Percentiles rank a stretch among this genome's conserved stretches.
phyloP scores from a whole-genome alignment of 2,113 vertebrate genomes.

The Sander lucioperca region DNA sequence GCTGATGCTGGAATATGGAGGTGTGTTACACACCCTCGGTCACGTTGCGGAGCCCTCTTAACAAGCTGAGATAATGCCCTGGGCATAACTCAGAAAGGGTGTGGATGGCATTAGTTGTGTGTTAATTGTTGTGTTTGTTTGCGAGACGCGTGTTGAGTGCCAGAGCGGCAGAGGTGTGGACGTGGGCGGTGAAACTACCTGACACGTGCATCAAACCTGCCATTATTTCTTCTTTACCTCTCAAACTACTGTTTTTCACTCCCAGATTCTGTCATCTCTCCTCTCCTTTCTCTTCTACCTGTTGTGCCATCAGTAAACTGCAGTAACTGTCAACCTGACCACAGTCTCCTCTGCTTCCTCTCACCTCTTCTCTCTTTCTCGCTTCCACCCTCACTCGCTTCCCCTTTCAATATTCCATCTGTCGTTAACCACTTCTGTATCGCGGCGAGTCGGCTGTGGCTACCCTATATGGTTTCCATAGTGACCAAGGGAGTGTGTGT shows the following conservation, averaged over 20 bases:
- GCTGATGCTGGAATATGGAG: conserved; percentile 20
- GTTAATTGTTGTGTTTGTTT: conserved; percentile 54
- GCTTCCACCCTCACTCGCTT: conserved; percentile 40
- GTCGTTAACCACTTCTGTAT: conserved; percentile 68
- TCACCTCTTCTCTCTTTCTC: conserved; percentile 23
- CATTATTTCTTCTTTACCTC: conserved; percentile 10
- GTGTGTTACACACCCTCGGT: conserved; percentile 27
- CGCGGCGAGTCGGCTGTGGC: conserved; percentile 40
- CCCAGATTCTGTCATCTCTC: not conserved
- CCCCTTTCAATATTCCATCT: conserved; percentile 65
- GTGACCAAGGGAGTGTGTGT: conserved; percentile 26
- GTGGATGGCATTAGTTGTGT: conserved; percentile 51
- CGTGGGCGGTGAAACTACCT: conserved; percentile 21
- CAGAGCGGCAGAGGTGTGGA: conserved; percentile 44
- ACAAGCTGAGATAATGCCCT: conserved; percentile 60
- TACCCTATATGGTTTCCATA: conserved; percentile 58
- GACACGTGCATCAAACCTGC: conserved; percentile 20
- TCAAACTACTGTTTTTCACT: conserved; percentile 2
- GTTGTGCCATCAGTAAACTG: conserved; percentile 11
- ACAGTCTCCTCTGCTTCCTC: conserved; percentile 62
- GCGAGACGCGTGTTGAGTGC: conserved; percentile 24
- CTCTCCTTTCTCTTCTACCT: conserved; percentile 35
- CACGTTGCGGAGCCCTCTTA: conserved; percentile 27
- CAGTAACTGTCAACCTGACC: conserved; percentile 56
- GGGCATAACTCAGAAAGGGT: conserved; percentile 64